Percentiles rank a stretch among this genome's conserved stretches.
Evolutionary conservation across 2,888 invertebrate genomes (phyloP).

Genomic region (Orthosia cruda): DNA sequence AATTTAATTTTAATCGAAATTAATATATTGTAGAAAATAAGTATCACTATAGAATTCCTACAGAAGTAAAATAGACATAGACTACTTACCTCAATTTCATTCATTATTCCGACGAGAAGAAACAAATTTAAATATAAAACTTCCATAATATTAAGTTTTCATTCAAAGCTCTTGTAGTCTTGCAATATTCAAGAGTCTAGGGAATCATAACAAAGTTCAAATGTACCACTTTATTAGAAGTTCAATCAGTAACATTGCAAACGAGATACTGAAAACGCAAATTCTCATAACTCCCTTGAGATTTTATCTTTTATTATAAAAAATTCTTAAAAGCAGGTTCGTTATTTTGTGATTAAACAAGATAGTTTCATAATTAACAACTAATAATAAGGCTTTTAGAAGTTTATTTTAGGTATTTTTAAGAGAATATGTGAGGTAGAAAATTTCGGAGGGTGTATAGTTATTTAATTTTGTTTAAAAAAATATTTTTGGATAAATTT

Average conservation of each 20-base stretch:
- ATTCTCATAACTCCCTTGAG: slow-evolving; percentile 14
- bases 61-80: no score
- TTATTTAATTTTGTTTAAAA: not conserved
- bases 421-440: no score
- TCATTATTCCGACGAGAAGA: not conserved
- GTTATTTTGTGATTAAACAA: not conserved
- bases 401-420: not conserved
- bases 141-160: not conserved
- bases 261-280: slow-evolving; percentile 29
- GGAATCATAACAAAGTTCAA: slow-evolving; percentile 32
- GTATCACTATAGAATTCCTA: not conserved
- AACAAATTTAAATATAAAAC: not conserved
- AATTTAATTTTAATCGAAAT: no score
- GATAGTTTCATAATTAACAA: not conserved
- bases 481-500: no score
- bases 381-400: not conserved
- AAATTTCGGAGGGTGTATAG: not conserved
- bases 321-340: not conserved
- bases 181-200: slow-evolving; percentile 26
- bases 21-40: no score
- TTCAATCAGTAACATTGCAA: slow-evolving; percentile 47
- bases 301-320: not conserved
- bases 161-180: slow-evolving; percentile 7
- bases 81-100: no score
- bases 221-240: slow-evolving; percentile 43